Evolutionary conservation across 2,797 vertebrate genomes (phyloP), one percentile per base, ranked within the genome.

Genomic region (Malurus leucopterus): DNA sequence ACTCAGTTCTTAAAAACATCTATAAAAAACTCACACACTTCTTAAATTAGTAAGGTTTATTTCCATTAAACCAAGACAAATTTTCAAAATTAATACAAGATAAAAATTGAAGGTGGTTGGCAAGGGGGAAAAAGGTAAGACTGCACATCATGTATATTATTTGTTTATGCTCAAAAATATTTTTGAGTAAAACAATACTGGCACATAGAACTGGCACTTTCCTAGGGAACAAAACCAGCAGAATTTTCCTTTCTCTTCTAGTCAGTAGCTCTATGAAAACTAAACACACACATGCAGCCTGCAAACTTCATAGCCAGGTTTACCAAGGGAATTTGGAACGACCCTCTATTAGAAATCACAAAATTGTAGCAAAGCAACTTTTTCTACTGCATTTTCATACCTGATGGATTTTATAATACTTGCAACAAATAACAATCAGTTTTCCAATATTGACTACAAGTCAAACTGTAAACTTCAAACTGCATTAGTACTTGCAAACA

Each of bases 41-140:
- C 59, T 86, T 88, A 95, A 90, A 82, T 94, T 61, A 94, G 18
- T 89, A 82, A 86, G 30, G 30, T 97, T 97, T 97, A 97, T 97
- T 97, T 96, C 71, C 85, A 77, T 93, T 76, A 92, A 91, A 86
- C 26, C 64, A 93, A 88, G 90, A 81, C 72, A 92, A 79, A 71
- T 72, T 91, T 84, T 92, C 54, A 94, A 93, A 95, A 87, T 95
- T 65, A 95, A 91, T 74, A 68, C 92, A 92, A 89, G 38, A 64
- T 83, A 92, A 93, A 93, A 96, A 91, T 51, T 65, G 59, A 72
- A 88, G 61, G 64, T 78, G 82, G 71, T 72, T 92, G 88, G 81
- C 83, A 96, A 93, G 65, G 75, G 89, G 55, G 23, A 41, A 88
- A 75, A 86, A 72, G 38, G 41, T 40, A 75, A 58, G 29, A 72